A percentile compares a stretch with the other conserved stretches of the same genome.
phyloP scores from a whole-genome alignment of 2,888 invertebrate species.

The Tenthredo notha region DNA sequence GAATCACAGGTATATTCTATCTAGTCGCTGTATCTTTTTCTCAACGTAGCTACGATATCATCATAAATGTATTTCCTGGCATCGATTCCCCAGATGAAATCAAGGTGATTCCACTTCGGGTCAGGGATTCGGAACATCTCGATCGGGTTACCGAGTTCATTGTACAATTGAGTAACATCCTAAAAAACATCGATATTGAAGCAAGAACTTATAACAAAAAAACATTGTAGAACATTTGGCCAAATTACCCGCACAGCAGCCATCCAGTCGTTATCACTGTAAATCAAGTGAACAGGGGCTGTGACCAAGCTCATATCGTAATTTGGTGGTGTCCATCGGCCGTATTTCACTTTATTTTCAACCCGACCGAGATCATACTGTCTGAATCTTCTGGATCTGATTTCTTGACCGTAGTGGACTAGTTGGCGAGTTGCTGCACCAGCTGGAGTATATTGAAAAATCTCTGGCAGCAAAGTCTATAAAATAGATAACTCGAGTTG shows the following conservation, averaged over 20 bases:
- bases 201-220: slow-evolving; percentile 45
- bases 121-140: slow-evolving; percentile 79
- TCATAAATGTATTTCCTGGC: slow-evolving; percentile 80
- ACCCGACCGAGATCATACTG: slow-evolving; percentile 78
- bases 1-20: background rate
- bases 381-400: slow-evolving; percentile 73
- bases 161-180: slow-evolving; percentile 80
- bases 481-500: background rate
- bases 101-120: slow-evolving; percentile 83
- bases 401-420: slow-evolving; percentile 86
- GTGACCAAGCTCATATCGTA: slow-evolving; percentile 82
- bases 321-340: slow-evolving; percentile 80
- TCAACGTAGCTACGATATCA: background rate
- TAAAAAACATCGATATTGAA: slow-evolving; percentile 52
- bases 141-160: slow-evolving; percentile 79
- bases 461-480: slow-evolving; percentile 85
- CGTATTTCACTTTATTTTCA: slow-evolving; percentile 81
- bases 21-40: background rate
- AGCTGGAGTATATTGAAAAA: slow-evolving; percentile 85
- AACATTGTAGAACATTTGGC: background rate
- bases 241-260: slow-evolving; percentile 75
- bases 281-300: slow-evolving; percentile 84
- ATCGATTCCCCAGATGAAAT: slow-evolving; percentile 83
- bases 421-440: slow-evolving; percentile 86
- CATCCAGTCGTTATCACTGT: slow-evolving; percentile 84